phyloP scores from a whole-genome alignment of 2,113 vertebrate species.

The Cebidichthys violaceus region DNA sequence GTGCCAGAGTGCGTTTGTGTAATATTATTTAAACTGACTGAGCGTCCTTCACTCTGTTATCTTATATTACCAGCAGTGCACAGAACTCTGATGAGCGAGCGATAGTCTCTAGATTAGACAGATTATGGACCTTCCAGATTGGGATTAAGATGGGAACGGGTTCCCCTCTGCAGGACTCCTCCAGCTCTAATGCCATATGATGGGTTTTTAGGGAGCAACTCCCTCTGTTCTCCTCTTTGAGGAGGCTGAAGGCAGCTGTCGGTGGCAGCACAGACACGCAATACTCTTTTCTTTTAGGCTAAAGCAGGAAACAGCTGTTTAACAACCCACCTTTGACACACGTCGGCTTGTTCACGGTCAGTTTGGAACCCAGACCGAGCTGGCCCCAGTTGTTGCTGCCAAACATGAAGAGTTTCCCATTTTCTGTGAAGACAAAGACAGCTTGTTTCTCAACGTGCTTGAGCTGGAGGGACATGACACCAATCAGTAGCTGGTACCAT shows the following conservation, averaged over 20 bases:
- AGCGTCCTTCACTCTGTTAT: background rate
- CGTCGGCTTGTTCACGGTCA: constrained; percentile 89
- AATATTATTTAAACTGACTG: background rate
- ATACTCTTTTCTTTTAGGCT: background rate
- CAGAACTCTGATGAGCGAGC: background rate
- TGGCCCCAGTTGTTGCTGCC: constrained; percentile 99
- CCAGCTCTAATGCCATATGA: background rate
- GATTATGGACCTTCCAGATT: constrained; percentile 45
- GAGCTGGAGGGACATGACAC: background rate
- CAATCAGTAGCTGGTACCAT: background rate
- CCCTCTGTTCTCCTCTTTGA: background rate
- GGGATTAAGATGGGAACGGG: constrained; percentile 19
- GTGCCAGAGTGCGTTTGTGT: background rate
- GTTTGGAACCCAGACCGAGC: constrained; percentile 92
- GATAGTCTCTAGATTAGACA: constrained; percentile 36
- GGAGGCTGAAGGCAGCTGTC: background rate
- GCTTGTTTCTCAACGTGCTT: background rate
- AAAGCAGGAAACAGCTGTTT: background rate
- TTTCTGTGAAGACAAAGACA: constrained; percentile 81
- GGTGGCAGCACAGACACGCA: constrained; percentile 38
- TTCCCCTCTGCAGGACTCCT: background rate
- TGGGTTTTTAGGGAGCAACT: too few relatives aligned
- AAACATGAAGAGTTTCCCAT: constrained; percentile 95
- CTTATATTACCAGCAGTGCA: background rate
- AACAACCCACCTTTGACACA: constrained; percentile 92